Percentiles rank a stretch among this genome's conserved stretches.
Conservation (phyloP, 2,113 vertebrate genomes). For the Poicephalus gulielmi region DNA sequence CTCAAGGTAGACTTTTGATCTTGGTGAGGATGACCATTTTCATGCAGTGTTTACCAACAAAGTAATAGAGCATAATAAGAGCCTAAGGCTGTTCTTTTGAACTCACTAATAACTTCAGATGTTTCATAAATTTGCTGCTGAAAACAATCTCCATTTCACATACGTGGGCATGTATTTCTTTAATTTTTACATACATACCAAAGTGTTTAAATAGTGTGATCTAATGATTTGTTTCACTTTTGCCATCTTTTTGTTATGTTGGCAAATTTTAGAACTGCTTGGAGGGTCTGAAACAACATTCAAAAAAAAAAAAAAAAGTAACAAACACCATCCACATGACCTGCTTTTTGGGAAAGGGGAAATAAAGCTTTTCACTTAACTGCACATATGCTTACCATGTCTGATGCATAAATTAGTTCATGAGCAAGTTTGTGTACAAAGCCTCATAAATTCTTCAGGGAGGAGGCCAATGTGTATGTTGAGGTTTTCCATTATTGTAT, state of each 20-base stretch:
- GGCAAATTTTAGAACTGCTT: background rate
- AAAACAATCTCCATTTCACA: background rate
- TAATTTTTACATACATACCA: background rate
- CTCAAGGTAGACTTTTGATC: constrained; percentile 19
- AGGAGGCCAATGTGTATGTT: background rate
- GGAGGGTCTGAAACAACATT: background rate
- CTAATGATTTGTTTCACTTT: background rate
- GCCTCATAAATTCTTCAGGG: background rate
- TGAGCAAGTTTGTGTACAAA: background rate
- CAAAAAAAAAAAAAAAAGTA: background rate
- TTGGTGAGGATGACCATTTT: background rate
- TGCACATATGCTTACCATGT: background rate
- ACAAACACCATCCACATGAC: background rate
- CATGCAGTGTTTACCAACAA: background rate
- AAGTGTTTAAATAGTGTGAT: background rate
- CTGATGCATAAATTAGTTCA: background rate
- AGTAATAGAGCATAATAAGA: background rate
- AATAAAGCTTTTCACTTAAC: background rate
- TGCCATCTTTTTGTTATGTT: rapidly evolving
- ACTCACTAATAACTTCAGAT: background rate
- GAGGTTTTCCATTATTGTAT: background rate
- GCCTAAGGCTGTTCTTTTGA: background rate
- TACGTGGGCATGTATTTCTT: background rate
- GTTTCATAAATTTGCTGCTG: background rate
- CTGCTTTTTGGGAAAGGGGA: background rate